A percentile compares a stretch with the other conserved stretches of the same genome.
These are phyloP conservation scores for Parotia lawesii DNA, from an alignment of 2,113 vertebrate genomes.

Conservation along the genomic window DNA sequence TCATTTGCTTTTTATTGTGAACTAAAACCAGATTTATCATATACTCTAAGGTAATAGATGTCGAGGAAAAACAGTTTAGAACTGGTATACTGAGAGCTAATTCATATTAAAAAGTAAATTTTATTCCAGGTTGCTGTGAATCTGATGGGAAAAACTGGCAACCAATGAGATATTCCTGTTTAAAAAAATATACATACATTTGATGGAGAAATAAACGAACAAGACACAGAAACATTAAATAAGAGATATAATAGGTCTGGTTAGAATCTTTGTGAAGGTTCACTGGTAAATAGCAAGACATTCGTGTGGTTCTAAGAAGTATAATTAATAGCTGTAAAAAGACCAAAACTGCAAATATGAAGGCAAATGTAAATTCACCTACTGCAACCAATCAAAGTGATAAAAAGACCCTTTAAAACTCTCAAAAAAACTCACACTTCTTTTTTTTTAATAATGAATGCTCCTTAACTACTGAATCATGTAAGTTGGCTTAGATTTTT, in stretches of 20 bases:
- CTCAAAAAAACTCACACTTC: accelerated
- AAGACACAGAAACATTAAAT: neutral
- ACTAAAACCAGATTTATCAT: neutral
- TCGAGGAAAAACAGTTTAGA: neutral
- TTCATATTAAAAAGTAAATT: neutral
- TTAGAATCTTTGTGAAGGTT: neutral
- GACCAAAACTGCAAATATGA: neutral
- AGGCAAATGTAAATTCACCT: neutral
- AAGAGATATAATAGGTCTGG: neutral
- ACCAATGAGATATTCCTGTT: neutral
- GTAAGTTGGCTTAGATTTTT: neutral
- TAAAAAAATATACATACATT: neutral
- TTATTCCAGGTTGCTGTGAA: neutral
- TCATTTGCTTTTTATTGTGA: neutral
- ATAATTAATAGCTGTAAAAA: neutral
- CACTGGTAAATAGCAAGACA: neutral
- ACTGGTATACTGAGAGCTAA: neutral
- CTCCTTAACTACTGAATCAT: neutral
- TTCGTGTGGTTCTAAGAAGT: neutral
- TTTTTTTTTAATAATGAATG: neutral
- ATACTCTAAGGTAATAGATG: neutral
- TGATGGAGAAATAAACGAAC: neutral
- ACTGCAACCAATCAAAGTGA: neutral
- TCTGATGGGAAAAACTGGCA: neutral
- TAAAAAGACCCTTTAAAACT: neutral